A percentile compares a stretch with the other conserved stretches of the same genome.
Evolutionary conservation across 1,140 invertebrate genomes (phyloP).

Genomic region (Cherax quadricarinatus): DNA sequence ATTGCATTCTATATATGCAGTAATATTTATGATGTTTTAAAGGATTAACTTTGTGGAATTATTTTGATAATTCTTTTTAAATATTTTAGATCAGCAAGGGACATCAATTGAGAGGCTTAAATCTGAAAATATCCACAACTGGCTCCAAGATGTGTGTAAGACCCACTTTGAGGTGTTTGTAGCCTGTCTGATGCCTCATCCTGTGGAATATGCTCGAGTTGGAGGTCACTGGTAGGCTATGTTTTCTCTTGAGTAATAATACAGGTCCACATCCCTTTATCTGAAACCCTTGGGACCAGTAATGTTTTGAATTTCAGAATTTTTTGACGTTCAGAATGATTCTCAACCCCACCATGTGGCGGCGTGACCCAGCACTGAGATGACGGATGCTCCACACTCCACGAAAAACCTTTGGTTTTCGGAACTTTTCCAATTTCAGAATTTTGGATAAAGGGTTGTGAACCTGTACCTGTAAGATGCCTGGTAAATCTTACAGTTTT

Average conservation of each 20-base stretch:
- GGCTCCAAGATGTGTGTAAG: slow-evolving; percentile 91
- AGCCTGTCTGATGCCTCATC: slow-evolving; percentile 89
- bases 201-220: slow-evolving; percentile 92
- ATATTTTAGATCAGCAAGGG: slow-evolving; percentile 83
- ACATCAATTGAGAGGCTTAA: slow-evolving; percentile 94
- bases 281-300: too few species aligned
- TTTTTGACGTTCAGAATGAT: too few species aligned
- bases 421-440: too few species aligned
- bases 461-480: too few species aligned
- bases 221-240: slow-evolving; percentile 91
- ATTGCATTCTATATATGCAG: background rate
- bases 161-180: slow-evolving; percentile 93
- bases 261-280: too few species aligned
- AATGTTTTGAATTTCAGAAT: too few species aligned
- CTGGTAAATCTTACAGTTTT: too few species aligned
- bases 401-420: too few species aligned
- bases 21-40: background rate
- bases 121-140: slow-evolving; percentile 93
- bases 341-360: too few species aligned
- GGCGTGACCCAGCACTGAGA: too few species aligned
- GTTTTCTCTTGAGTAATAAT: background rate
- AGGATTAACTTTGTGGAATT: background rate
- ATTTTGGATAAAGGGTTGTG: too few species aligned
- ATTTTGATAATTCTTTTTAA: background rate
- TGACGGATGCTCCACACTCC: too few species aligned